Conservation (phyloP, 2,888 invertebrate species). For the Cactoblastis cactorum region DNA sequence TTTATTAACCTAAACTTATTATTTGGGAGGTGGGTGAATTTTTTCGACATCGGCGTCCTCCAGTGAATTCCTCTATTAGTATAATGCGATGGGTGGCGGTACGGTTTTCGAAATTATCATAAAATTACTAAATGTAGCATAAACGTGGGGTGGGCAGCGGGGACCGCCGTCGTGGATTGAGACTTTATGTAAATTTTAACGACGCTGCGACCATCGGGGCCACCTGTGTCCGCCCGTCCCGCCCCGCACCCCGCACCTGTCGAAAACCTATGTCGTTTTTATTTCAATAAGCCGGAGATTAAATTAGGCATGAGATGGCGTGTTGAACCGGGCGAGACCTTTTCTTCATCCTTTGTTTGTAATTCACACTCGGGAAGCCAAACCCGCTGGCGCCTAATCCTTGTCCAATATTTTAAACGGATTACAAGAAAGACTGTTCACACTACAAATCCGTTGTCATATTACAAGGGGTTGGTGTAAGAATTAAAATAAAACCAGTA, state of each 20-base stretch:
- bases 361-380: constrained; percentile 31
- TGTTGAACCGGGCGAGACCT: constrained; percentile 40
- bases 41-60: constrained; percentile 56
- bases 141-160: constrained; percentile 75
- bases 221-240: constrained; percentile 69
- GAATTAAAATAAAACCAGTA: background rate
- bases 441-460: constrained; percentile 10
- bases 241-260: constrained; percentile 64
- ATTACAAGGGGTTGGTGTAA: background rate
- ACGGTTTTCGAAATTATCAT: constrained; percentile 79
- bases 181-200: constrained; percentile 81
- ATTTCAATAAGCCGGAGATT: constrained; percentile 77
- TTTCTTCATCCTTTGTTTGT: constrained; percentile 45
- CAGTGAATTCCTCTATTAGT: constrained; percentile 73
- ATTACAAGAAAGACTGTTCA: constrained; percentile 18
- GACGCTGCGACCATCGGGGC: constrained; percentile 77
- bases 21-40: constrained; percentile 66
- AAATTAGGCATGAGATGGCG: constrained; percentile 74
- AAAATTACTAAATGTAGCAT: constrained; percentile 81
- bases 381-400: constrained; percentile 21
- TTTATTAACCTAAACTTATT: constrained; percentile 75
- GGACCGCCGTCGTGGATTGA: constrained; percentile 73
- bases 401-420: constrained; percentile 23
- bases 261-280: constrained; percentile 79
- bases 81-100: constrained; percentile 79